These are phyloP conservation scores for Merodon equestris DNA, from an alignment of 2,888 invertebrate genomes.

Conservation along the genomic window DNA sequence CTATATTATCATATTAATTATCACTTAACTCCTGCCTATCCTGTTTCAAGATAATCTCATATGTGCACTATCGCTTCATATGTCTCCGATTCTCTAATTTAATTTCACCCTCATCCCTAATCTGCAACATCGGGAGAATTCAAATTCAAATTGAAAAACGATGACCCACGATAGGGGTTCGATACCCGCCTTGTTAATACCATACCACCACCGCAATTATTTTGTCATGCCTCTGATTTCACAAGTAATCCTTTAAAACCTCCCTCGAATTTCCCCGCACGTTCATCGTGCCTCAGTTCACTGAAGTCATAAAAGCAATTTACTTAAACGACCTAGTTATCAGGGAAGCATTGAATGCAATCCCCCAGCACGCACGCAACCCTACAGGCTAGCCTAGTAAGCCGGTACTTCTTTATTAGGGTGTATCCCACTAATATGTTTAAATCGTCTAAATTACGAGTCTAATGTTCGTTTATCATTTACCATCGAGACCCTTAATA, in stretches of 20 bases:
- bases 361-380: slow-evolving; percentile 17
- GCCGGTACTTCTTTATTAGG: slow-evolving; percentile 55
- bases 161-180: slow-evolving; percentile 25
- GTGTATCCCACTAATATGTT: slow-evolving; percentile 50
- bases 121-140: neutral
- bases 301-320: slow-evolving; percentile 38
- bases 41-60: too few species aligned
- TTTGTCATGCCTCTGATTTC: slow-evolving; percentile 21
- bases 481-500: slow-evolving; percentile 39
- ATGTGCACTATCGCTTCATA: too few species aligned
- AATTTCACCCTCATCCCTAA: neutral
- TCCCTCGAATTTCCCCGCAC: neutral
- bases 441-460: slow-evolving; percentile 53
- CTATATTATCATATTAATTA: too few species aligned
- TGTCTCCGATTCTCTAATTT: too few species aligned
- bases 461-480: slow-evolving; percentile 56
- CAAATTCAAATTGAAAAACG: slow-evolving; percentile 11
- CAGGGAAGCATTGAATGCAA: slow-evolving; percentile 46
- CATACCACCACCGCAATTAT: slow-evolving; percentile 19
- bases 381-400: slow-evolving; percentile 23
- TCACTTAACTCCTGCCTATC: too few species aligned
- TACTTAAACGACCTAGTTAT: slow-evolving; percentile 37
- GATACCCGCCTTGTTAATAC: too few species aligned
- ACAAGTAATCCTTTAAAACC: slow-evolving; percentile 30
- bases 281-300: slow-evolving; percentile 1